phyloP scores from a whole-genome alignment of 2,113 vertebrate genomes.

The Gymnocephalus cernua region DNA sequence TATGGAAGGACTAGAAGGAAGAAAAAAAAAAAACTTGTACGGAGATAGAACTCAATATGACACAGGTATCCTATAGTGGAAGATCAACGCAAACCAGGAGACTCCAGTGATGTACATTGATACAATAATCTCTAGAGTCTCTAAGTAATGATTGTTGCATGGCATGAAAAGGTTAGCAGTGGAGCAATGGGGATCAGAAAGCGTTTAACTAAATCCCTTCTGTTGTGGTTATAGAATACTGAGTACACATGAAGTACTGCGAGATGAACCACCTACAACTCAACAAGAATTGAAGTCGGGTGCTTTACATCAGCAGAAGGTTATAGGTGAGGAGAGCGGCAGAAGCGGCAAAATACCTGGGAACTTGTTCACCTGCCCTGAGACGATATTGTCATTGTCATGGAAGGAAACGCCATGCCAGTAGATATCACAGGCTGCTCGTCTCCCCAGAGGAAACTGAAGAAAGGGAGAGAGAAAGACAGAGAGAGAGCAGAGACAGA shows the following conservation, averaged over 20 bases:
- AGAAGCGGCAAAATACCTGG: slow-evolving; percentile 87
- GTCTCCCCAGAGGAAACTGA: slow-evolving; percentile 92
- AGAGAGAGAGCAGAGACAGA: not conserved
- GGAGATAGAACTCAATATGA: not conserved
- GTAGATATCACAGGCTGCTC: slow-evolving; percentile 95
- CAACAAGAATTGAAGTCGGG: not conserved
- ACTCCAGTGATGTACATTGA: not conserved
- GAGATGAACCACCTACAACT: not conserved
- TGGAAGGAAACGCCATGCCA: slow-evolving; percentile 98
- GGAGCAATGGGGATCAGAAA: slow-evolving; percentile 18
- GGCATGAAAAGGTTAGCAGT: slow-evolving; percentile 20
- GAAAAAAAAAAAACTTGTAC: not conserved
- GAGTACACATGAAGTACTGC: not conserved
- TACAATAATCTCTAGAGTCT: slow-evolving; percentile 16
- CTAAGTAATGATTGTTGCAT: not conserved
- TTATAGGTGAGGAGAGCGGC: not conserved
- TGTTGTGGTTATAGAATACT: slow-evolving; percentile 33
- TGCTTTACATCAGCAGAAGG: not conserved
- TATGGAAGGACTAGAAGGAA: not conserved
- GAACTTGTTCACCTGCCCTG: slow-evolving; percentile 98
- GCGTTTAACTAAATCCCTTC: slow-evolving; percentile 37
- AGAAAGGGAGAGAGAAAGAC: slow-evolving; percentile 9
- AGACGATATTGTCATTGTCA: slow-evolving; percentile 91
- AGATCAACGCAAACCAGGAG: not conserved
- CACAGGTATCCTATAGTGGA: not conserved